Base-by-base conservation (phyloP, 2,797 vertebrate genomes). In the Characodon lateralis region DNA sequence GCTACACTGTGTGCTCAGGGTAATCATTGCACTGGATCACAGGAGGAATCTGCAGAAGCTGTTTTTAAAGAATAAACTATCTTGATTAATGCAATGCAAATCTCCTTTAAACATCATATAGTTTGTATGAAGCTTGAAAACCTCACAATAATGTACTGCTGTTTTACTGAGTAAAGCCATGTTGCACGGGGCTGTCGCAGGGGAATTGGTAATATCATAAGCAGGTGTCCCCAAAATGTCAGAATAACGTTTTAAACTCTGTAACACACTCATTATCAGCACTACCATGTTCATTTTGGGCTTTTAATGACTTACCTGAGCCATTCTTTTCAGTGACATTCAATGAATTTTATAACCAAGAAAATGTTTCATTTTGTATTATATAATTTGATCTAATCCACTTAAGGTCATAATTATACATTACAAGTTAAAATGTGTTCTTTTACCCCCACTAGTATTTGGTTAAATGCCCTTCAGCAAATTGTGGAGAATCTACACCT, bases 51-150 rank as follows among this genome's bases (percentile, higher is more conserved):
- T 31, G 58, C 26, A 61, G 58, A 41, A 41, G 20, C 18, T 8
- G 55, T 59, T 69, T 41, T 10, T 22, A 48, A 13, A 9, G 55
- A 70, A n/a, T 26, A 39, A 51, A 71, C 31, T 18, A 63, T 48
- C 13, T 48, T 14, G 2, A 13, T 48, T 48, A 9, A 48, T 50
- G 10, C 2, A 24, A n/a, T 56, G 65, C 20, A 68, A n/a, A 68
- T 68, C 39, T 65, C 14, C 24, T 77, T 74, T 43, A 73, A 71
- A 77, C 31, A 24, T 56, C 71, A 14, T 18, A 56, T 8, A 35
- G 43, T 14, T 68, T 73, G 13, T 69, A 70, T 74, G 0, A 41
- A 69, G 31, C 12, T 28, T 74, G 10, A 74, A 73, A 41, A 9
- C 28, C 31, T 61, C 26, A 72, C 51, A 10, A 59, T 39, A 2